Conservation (phyloP, 2,797 vertebrate species). For the Enteromius treurensis region DNA sequence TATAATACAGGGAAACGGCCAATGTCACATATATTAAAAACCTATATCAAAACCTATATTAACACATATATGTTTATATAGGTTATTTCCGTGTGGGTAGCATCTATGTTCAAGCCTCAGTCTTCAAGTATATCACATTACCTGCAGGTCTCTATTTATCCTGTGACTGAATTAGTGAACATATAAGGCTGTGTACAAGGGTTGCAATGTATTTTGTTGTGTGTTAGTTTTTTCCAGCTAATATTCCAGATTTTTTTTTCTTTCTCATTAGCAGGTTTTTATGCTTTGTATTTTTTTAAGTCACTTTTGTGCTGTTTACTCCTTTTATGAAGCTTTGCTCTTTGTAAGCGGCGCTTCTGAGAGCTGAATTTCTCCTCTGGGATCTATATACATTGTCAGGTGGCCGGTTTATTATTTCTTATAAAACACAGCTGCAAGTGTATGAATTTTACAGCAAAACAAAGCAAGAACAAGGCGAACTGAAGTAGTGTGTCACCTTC, state of each 20-base stretch:
- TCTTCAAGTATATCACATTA: neutral
- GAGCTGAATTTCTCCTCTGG: conserved; percentile 9
- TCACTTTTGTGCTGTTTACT: neutral
- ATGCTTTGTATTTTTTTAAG: neutral
- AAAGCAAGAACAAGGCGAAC: neutral
- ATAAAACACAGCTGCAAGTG: neutral
- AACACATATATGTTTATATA: too few species aligned
- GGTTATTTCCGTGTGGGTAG: too few species aligned
- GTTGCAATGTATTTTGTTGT: neutral
- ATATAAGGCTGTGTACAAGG: neutral
- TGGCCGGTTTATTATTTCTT: neutral
- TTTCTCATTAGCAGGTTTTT: neutral
- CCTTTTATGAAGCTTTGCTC: neutral
- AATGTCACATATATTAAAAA: too few species aligned
- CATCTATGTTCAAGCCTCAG: neutral
- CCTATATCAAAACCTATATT: too few species aligned
- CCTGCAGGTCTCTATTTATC: neutral
- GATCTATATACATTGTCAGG: neutral
- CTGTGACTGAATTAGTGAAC: neutral
- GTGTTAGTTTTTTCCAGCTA: neutral
- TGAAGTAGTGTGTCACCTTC: neutral
- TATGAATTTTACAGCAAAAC: neutral
- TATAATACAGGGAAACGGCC: too few species aligned
- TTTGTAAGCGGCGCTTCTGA: neutral
- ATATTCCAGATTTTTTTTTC: neutral